phyloP scores from a whole-genome alignment of 2,888 invertebrate genomes.

The Leucania comma region DNA sequence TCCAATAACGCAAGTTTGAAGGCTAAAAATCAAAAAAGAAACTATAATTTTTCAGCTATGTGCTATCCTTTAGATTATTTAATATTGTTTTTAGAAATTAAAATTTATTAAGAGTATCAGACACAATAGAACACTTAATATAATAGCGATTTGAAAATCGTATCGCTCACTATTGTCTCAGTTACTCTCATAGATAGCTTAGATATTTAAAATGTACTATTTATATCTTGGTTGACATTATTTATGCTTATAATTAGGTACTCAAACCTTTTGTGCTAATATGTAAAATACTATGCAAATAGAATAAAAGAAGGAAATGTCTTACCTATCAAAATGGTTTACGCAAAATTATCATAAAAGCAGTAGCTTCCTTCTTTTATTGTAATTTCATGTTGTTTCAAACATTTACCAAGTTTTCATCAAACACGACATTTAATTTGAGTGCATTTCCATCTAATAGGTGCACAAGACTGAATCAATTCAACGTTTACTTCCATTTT shows the following conservation, averaged over 20 bases:
- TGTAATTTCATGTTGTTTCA: slow-evolving; percentile 61
- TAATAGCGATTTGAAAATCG: slow-evolving; percentile 5
- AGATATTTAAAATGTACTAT: slow-evolving; percentile 47
- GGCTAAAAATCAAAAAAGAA: slow-evolving; percentile 84
- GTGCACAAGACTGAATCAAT: slow-evolving; percentile 76
- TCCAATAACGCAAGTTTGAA: slow-evolving; percentile 85
- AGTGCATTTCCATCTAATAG: slow-evolving; percentile 81
- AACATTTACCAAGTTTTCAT: slow-evolving; percentile 65
- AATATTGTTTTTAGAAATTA: slow-evolving; percentile 41
- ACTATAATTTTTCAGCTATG: slow-evolving; percentile 81
- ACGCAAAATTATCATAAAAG: slow-evolving; percentile 32
- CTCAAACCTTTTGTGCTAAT: slow-evolving; percentile 68
- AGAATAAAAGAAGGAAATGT: slow-evolving; percentile 78
- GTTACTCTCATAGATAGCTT: slow-evolving; percentile 74
- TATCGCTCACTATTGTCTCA: slow-evolving; percentile 68
- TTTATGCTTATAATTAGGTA: slow-evolving; percentile 62
- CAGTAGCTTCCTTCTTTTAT: slow-evolving; percentile 76
- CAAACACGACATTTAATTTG: slow-evolving; percentile 66
- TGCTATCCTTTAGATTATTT: slow-evolving; percentile 74
- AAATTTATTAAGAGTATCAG: slow-evolving; percentile 75
- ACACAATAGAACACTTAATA: slow-evolving; percentile 65
- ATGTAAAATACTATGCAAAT: slow-evolving; percentile 69
- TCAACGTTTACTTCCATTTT: slow-evolving; percentile 73
- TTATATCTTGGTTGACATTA: slow-evolving; percentile 58
- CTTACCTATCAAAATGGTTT: slow-evolving; percentile 59